Evolutionary conservation across 2,888 invertebrate genomes (phyloP).

Genomic region (Caenorhabditis wallacei): DNA sequence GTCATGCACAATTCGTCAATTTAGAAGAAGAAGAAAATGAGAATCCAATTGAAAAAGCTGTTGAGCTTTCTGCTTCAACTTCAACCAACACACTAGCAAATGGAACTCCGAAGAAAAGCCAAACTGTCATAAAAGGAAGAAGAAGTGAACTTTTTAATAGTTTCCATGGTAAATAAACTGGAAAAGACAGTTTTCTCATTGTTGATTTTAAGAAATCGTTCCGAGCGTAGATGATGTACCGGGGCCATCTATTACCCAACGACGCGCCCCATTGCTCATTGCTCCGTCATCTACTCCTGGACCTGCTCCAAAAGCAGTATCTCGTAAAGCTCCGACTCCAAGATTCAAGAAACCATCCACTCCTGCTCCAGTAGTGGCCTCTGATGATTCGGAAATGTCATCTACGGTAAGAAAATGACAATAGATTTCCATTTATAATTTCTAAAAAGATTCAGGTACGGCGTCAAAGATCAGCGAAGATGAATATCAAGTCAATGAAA

Average conservation of each 20-base stretch:
- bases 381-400: slow-evolving; percentile 10
- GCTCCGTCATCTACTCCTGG: slow-evolving; percentile 30
- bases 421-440: background rate
- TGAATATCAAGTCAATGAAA: slow-evolving; percentile 63
- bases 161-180: slow-evolving; percentile 19
- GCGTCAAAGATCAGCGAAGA: slow-evolving; percentile 64
- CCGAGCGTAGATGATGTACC: slow-evolving; percentile 1
- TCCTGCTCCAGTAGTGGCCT: slow-evolving; percentile 33
- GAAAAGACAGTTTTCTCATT: too few relatives aligned
- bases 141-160: slow-evolving; percentile 42
- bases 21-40: slow-evolving; percentile 8
- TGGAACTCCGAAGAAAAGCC: slow-evolving; percentile 25
- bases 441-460: slow-evolving; percentile 51
- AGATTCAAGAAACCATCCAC: slow-evolving; percentile 46
- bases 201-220: too few relatives aligned
- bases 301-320: background rate
- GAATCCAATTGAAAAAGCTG: background rate
- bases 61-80: background rate
- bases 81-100: background rate
- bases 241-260: background rate
- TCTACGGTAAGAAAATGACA: slow-evolving; percentile 39
- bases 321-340: slow-evolving; percentile 13
- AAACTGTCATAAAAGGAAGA: slow-evolving; percentile 27
- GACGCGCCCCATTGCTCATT: slow-evolving; percentile 34
- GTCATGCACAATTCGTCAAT: background rate